Evolutionary conservation across 2,113 vertebrate species (phyloP), one percentile per base, ranked within the genome.

Genomic region (Fregata magnificens): DNA sequence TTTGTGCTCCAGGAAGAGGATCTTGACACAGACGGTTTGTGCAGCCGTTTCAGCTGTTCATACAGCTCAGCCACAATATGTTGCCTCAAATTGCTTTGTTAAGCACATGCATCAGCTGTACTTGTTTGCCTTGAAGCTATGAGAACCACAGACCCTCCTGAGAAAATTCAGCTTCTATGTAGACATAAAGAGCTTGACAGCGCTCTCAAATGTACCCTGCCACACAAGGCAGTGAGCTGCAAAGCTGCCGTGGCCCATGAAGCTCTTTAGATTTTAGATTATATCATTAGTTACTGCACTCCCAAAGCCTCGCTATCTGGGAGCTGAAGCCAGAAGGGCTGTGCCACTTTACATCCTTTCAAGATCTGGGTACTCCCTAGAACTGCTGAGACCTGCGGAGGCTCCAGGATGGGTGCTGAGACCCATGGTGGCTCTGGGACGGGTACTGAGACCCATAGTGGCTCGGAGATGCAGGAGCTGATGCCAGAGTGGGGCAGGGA

Each of bases 21-120:
- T 83, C 86, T 81, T 69, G 61, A 78, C 90, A 84, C 53, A 81
- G 40, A 74, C 25, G 2, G 59, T 72, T 80, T 89, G 87, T 67
- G 74, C 78, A 95, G 49, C 77, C 0, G 4, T 86, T 81, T 92
- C 94, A 95, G 81, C 89, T 86, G 81, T 77, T 95, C 91, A 70
- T 62, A 65, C 36, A 80, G 78, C 88, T 96, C 93, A 95, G 55
- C 59, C 72, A 81, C 91, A 95, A 66, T 89, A 91, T 92, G 86
- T 74, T 95, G 80, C 86, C 36, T 83, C 59, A 63, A 85, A 72
- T 76, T 61, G 17, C 84, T 89, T 88, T 79, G 73, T 91, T 88
- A 85, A 94, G 53, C 73, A 61, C 47, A 82, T 52, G 73, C 53
- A 80, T 79, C 95, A 84, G 42, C 73, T 86, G 73, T 62, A n/a